These are phyloP conservation scores for Whitmania pigra DNA, from an alignment of 1,140 invertebrate species.

Conservation along the genomic window DNA sequence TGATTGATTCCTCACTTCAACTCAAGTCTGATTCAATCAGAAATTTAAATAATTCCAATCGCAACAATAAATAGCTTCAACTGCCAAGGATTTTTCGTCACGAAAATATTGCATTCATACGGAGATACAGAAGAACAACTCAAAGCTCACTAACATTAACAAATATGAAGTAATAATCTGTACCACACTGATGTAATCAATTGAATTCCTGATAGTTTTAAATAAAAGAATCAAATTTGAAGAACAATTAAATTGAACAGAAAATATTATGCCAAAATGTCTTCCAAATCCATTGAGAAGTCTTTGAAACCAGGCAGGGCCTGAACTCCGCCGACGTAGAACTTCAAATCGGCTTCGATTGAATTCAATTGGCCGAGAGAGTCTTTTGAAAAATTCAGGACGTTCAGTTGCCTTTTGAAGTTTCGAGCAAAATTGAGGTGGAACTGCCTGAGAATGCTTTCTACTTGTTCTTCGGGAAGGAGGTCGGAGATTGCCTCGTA, in stretches of 20 bases:
- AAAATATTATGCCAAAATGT: not conserved
- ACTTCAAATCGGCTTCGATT: not conserved
- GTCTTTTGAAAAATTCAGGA: not conserved
- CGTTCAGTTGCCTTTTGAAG: not conserved
- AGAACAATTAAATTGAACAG: not conserved
- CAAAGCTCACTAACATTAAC: too few species aligned
- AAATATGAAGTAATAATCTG: too few species aligned
- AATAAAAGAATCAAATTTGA: not conserved
- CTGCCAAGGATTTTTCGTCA: too few species aligned
- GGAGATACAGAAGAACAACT: too few species aligned
- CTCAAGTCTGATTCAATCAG: too few species aligned
- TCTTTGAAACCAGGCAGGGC: not conserved
- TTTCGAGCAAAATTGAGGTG: not conserved
- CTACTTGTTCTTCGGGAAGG: constrained; percentile 38
- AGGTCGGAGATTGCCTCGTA: constrained; percentile 67
- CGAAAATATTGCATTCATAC: too few species aligned
- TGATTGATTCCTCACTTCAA: too few species aligned
- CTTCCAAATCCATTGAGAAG: not conserved
- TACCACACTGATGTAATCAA: too few species aligned
- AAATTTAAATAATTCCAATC: too few species aligned
- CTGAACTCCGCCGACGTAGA: not conserved
- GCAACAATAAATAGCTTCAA: too few species aligned
- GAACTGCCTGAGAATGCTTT: not conserved
- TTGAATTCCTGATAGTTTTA: too few species aligned
- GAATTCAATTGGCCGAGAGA: too few species aligned